A percentile compares a stretch with the other conserved stretches of the same genome.
Evolutionary conservation across 2,888 invertebrate species (phyloP).

Genomic region (Phyllotreta cruciferae): DNA sequence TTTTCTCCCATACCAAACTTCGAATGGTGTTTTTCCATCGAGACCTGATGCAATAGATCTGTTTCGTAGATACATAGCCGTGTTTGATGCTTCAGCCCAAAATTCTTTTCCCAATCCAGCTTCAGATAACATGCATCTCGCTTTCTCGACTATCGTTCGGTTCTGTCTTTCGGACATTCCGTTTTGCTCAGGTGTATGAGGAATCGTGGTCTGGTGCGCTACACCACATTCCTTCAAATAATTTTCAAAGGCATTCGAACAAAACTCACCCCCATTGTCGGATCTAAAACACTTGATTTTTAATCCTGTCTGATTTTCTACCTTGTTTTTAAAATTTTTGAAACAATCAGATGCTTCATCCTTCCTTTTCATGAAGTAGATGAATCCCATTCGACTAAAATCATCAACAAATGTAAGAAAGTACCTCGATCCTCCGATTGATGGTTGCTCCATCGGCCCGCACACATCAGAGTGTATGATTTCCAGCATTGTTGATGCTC

Average conservation of each 20-base stretch:
- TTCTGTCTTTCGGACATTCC: too few species aligned
- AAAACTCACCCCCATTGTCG: too few species aligned
- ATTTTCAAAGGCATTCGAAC: too few species aligned
- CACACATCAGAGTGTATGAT: slow-evolving; percentile 32
- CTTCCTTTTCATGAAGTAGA: slow-evolving; percentile 48
- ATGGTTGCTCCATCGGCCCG: slow-evolving; percentile 40
- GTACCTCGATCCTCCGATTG: slow-evolving; percentile 41
- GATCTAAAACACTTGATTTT: slow-evolving; percentile 44
- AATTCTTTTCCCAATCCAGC: too few species aligned
- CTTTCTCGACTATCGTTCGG: too few species aligned
- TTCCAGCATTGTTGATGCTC: slow-evolving; percentile 19
- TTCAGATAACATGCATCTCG: too few species aligned
- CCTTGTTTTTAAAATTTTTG: slow-evolving; percentile 45
- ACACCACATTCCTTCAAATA: too few species aligned
- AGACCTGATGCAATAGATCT: too few species aligned
- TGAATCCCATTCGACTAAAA: slow-evolving; percentile 43
- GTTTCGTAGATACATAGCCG: too few species aligned
- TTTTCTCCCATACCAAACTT: slow-evolving; percentile 20
- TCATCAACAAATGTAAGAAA: slow-evolving; percentile 52
- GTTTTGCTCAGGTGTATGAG: too few species aligned
- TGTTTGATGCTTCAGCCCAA: too few species aligned
- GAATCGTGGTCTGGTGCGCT: too few species aligned
- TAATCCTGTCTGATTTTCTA: slow-evolving; percentile 45
- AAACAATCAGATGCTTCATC: slow-evolving; percentile 43
- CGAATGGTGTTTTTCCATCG: slow-evolving; percentile 34